Base-by-base conservation (phyloP, 37 sponge, comb jelly and placozoan genomes). In the Ephydatia muelleri region DNA sequence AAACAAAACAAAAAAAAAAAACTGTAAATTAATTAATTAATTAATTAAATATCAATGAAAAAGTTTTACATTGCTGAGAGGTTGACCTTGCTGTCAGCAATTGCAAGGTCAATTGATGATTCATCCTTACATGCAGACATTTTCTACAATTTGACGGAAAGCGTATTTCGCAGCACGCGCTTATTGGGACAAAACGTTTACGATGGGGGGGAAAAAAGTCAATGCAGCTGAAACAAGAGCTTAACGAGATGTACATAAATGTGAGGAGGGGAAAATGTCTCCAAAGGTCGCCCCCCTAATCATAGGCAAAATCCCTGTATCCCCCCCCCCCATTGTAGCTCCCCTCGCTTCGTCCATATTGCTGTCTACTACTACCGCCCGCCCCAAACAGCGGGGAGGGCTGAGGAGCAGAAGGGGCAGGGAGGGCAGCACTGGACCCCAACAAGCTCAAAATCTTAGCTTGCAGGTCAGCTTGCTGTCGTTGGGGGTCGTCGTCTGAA, bases 371-470 rank as follows among this genome's bases (percentile, higher is more conserved):
- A 57, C 57, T 14, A 11, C 57, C 16, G 19, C 57, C 16, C 19
- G 43, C 11, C 79, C 79, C 79, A 4, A 49, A 38, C 37, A 32
- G 37, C 13, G 37, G 71, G 39, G n/a, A 27, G 82, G 70, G 27
- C 34, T 37, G 28, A 5, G 38, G 19, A 21, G 21, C 5, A n/a
- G 72, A 35, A 40, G 85, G 38, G 72, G 92, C 67, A 43, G 94
- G 94, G 26, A 93, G 83, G 49, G 87, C 91, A 48, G 94, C 94
- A 90, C 73, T 90, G 77, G 94, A 93, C 34, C 94, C 94, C 38
- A 93, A 83, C 38, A 93, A 85, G 69, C 87, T 86, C 65, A 93
- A 88, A 67, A 93, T 93, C 77, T 93, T 93, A 40, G 94, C 94
- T 74, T 93, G 94, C 36, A 93, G 82, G 49, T 93, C 94, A 65